Conservation (phyloP, 2,888 invertebrate genomes). For the Cheilosia urbana region DNA sequence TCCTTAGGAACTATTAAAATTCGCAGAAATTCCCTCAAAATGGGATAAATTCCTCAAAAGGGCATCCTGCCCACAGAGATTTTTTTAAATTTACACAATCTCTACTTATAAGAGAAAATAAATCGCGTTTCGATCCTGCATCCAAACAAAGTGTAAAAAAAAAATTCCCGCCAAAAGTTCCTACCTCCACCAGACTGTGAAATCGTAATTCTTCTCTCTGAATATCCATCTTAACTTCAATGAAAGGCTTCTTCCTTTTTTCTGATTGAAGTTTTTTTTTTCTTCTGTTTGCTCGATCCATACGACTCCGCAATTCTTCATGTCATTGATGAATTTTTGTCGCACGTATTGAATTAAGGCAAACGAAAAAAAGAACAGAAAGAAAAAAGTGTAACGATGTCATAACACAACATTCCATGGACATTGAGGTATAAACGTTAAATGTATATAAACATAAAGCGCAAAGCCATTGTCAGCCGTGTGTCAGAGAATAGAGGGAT, state of each 20-base stretch:
- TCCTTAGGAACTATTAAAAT: no score
- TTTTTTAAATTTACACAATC: no score
- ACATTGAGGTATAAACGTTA: constrained; percentile 74
- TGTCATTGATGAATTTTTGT: constrained; percentile 76
- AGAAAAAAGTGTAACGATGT: constrained; percentile 69
- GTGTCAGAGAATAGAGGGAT: constrained; percentile 37
- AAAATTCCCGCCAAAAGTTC: constrained; percentile 55
- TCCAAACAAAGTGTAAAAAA: not conserved
- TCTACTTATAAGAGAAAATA: no score
- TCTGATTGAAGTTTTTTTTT: constrained; percentile 18
- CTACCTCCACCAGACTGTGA: constrained; percentile 68
- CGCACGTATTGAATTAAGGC: constrained; percentile 73
- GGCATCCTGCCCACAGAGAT: no score
- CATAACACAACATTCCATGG: constrained; percentile 74
- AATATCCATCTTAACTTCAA: constrained; percentile 34
- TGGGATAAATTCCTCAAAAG: no score
- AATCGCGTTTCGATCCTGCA: no score
- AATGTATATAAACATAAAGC: constrained; percentile 63
- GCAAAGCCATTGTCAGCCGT: constrained; percentile 69
- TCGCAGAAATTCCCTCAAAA: no score
- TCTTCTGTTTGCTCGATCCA: not conserved
- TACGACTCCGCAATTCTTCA: constrained; percentile 60
- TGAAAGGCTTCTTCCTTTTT: constrained; percentile 59
- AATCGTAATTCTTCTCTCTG: constrained; percentile 53
- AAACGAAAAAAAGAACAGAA: not conserved